Base-by-base conservation (phyloP, 2,113 vertebrate species). In the Gnathonemus echidnorhynchus region DNA sequence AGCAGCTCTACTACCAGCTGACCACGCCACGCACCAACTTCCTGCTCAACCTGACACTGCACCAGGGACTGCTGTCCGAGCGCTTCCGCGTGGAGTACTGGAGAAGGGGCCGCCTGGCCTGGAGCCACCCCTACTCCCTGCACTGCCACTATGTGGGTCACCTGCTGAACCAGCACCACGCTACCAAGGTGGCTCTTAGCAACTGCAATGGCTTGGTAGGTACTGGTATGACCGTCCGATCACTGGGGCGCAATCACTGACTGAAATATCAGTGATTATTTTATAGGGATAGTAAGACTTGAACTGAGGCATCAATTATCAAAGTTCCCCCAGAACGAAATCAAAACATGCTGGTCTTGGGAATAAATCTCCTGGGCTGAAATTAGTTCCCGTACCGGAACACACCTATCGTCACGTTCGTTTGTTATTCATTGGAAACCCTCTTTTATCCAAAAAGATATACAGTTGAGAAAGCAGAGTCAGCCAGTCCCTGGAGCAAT, bases 191-290 rank as follows among this genome's bases (percentile, higher is more conserved):
- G 53, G 98, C 98, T 91, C 97, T 99, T 94, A 99, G 98, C 96
- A 99, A 98, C 96, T 99, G 98, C 92, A 98, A 99, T 0, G 98
- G 98, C 93, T 96, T 99, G 98, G 98, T 99, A 95, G 97, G 98
- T 27, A 11, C 1, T 19, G 31, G 15, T 19, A 42, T 19, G 35
- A 42, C 13, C 17, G 15, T 19, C 74, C 35, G 19, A 8, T 19
- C 35, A 19, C 70, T 35, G 13, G 70, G 31, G 15, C 2, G 15
- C 35, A 39, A 17, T 39, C 31, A 35, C 66, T 35, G 31, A 11
- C 31, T 21, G 5, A 39, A 77, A 62, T 62, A 8, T 62, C 24
- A 62, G 56, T 62, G 24, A 62, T n/a, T 3, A 62, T 62, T n/a
- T n/a, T 53, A 53, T 53, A 53, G 52, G 52, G 5, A 53, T 53